A percentile compares a stretch with the other conserved stretches of the same genome.
Evolutionary conservation across 2,113 vertebrate species (phyloP).

Genomic region (Epinephelus cyanopodus): DNA sequence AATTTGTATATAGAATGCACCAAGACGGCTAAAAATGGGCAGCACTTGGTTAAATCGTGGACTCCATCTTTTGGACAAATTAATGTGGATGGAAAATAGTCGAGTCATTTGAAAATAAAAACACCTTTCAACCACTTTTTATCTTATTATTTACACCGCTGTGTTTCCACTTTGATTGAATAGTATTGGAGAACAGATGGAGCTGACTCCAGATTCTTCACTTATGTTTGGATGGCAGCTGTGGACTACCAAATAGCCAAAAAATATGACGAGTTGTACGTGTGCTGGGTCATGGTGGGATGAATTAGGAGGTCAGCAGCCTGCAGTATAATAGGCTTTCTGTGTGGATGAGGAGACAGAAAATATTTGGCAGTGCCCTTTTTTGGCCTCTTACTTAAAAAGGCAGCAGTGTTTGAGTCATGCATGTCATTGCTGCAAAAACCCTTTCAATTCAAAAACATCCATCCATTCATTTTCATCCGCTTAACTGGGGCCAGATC

Average conservation of each 20-base stretch:
- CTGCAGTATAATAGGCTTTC: not conserved
- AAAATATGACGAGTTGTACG: not conserved
- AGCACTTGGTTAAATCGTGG: conserved; percentile 60
- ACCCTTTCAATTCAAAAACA: not conserved
- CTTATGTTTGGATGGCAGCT: not conserved
- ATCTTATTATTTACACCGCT: not conserved
- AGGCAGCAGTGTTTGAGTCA: not conserved
- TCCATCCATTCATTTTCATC: too few relatives aligned
- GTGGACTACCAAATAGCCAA: not conserved
- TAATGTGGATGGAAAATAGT: conserved; percentile 55
- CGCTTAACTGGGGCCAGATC: too few relatives aligned
- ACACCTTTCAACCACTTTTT: conserved; percentile 41
- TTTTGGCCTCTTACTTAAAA: not conserved
- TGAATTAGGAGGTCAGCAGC: not conserved
- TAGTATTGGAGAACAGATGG: not conserved
- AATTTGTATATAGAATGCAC: conserved; percentile 76
- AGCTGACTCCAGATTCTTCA: not conserved
- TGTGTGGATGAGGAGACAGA: not conserved
- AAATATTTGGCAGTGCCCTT: not conserved
- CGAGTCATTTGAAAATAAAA: conserved; percentile 75
- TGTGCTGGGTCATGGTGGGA: not conserved
- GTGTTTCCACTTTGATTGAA: not conserved
- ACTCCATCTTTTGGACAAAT: conserved; percentile 60
- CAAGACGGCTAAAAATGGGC: conserved; percentile 53
- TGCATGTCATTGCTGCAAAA: not conserved